Conservation (phyloP, 2,113 vertebrate species). For the Pseudorhombus dupliciocellatus region DNA sequence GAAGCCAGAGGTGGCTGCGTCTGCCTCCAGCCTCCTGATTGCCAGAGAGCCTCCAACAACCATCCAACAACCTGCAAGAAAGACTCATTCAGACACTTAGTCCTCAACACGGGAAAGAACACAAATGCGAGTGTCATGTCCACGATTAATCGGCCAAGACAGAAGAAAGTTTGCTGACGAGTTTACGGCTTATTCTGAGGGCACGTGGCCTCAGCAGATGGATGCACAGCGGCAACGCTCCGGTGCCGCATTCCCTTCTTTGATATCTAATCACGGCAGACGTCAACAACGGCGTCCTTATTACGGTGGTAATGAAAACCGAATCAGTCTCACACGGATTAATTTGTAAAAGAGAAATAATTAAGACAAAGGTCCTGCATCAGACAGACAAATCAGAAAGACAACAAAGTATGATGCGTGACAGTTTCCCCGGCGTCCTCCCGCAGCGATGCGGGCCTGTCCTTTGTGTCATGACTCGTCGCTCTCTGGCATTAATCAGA, state of each 20-base stretch:
- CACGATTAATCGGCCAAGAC: conserved; percentile 14
- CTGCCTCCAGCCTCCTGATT: conserved; percentile 26
- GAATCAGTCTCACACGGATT: conserved; percentile 71
- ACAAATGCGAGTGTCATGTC: conserved; percentile 9
- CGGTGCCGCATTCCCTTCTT: background rate
- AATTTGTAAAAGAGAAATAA: conserved; percentile 72
- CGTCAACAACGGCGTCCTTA: conserved; percentile 56
- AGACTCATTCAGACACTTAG: conserved; percentile 49
- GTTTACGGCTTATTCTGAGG: conserved; percentile 21
- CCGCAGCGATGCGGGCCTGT: conserved; percentile 60
- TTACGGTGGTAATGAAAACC: conserved; percentile 63
- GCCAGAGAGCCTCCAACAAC: conserved; percentile 48
- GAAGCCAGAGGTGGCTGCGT: conserved; percentile 47
- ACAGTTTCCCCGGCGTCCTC: conserved; percentile 44
- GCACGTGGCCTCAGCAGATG: background rate
- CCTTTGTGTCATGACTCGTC: conserved; percentile 72
- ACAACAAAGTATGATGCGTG: conserved; percentile 55
- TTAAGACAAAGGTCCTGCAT: conserved; percentile 69
- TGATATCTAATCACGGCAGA: conserved; percentile 61
- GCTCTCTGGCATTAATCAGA: conserved; percentile 76
- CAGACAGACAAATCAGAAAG: conserved; percentile 58
- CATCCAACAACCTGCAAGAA: conserved; percentile 51
- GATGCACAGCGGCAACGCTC: conserved; percentile 19
- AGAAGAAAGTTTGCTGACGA: conserved; percentile 48
- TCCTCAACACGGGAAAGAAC: conserved; percentile 37